These are phyloP conservation scores for Drosophila histrio DNA, from an alignment of 2,888 invertebrate genomes.

Conservation along the genomic window DNA sequence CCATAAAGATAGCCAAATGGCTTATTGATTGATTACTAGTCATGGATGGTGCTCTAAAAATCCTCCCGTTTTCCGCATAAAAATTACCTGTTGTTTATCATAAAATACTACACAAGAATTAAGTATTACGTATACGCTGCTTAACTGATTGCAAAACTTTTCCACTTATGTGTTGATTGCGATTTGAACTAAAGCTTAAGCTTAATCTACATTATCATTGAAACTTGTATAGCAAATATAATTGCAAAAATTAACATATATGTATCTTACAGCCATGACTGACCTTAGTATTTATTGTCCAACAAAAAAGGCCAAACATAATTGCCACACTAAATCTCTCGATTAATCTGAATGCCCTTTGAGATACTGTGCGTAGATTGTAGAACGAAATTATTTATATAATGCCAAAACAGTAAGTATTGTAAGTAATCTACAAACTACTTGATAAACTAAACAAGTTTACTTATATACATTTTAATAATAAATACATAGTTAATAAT, in stretches of 20 bases:
- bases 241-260: constrained; percentile 6
- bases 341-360: not conserved
- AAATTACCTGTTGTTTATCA: constrained; percentile 4
- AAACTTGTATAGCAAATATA: constrained; percentile 13
- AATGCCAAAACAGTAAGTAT: not conserved
- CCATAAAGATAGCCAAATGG: constrained; percentile 61
- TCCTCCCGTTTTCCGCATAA: not conserved
- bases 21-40: constrained; percentile 51
- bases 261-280: constrained; percentile 9
- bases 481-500: too few species aligned
- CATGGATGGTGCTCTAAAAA: not conserved
- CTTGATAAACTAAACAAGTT: too few species aligned
- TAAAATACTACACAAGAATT: not conserved
- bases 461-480: too few species aligned
- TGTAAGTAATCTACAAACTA: not conserved
- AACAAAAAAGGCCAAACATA: constrained; percentile 14
- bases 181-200: not conserved
- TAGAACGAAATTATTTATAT: not conserved
- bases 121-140: constrained; percentile 6
- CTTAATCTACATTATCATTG: constrained; percentile 13
- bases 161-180: not conserved
- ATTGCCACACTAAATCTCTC: not conserved
- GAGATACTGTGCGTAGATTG: not conserved
- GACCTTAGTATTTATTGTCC: constrained; percentile 21
- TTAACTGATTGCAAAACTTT: not conserved